Evolutionary conservation across 2,797 vertebrate genomes (phyloP).

Genomic region (Novumbra hubbsi): DNA sequence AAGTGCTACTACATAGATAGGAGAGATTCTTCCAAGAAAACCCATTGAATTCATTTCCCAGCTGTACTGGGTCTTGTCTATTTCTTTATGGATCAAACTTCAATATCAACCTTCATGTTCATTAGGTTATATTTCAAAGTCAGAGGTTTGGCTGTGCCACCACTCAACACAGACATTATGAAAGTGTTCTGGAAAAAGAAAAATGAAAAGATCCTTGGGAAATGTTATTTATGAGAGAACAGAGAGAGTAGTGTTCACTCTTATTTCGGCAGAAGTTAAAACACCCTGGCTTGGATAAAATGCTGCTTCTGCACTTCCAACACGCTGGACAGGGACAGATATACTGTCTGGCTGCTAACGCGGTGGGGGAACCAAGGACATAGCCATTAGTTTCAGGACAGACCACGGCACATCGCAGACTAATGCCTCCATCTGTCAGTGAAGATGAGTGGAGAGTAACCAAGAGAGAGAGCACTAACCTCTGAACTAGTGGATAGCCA

Average conservation of each 20-base stretch:
- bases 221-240: constrained; percentile 71
- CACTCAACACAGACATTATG: constrained; percentile 49
- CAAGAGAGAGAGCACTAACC: constrained; percentile 77
- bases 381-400: constrained; percentile 79
- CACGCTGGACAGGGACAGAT: constrained; percentile 59
- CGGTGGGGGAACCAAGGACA: constrained; percentile 72
- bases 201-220: constrained; percentile 44
- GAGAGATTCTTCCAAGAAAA: constrained; percentile 3
- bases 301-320: constrained; percentile 28
- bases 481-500: constrained; percentile 74
- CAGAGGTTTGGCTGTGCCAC: constrained; percentile 18
- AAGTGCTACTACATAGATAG: constrained; percentile 15
- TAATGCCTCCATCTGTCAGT: constrained; percentile 78
- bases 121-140: background rate
- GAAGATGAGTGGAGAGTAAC: constrained; percentile 76
- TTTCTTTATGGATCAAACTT: constrained; percentile 36
- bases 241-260: constrained; percentile 65
- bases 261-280: constrained; percentile 75
- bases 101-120: too few species aligned
- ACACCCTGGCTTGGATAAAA: constrained; percentile 67
- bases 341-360: constrained; percentile 67
- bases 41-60: background rate
- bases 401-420: constrained; percentile 71
- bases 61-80: constrained; percentile 25
- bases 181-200: too few species aligned